Percentiles rank a stretch among this genome's conserved stretches.
phyloP scores from a whole-genome alignment of 2,888 invertebrate species.

The Tetranychus truncatus region DNA sequence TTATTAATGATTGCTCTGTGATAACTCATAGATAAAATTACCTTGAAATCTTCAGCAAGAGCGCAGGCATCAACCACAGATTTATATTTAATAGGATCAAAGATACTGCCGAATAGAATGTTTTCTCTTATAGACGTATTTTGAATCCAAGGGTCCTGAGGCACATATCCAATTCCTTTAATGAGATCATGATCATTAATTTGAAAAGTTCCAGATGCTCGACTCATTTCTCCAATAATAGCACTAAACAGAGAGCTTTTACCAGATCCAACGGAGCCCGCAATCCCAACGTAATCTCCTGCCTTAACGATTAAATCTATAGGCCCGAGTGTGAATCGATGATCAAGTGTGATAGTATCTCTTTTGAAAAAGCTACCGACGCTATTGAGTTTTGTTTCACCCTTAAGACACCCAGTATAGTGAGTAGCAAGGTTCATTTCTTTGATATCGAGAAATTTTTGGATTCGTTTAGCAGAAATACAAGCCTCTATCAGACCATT shows the following conservation, averaged over 20 bases:
- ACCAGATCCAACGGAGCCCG: conserved; percentile 68
- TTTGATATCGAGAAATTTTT: conserved; percentile 43
- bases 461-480: conserved; percentile 75
- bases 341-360: not conserved
- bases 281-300: conserved; percentile 50
- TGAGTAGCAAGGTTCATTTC: conserved; percentile 12
- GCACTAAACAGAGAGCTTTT: conserved; percentile 70
- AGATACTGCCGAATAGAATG: conserved; percentile 72
- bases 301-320: conserved; percentile 21
- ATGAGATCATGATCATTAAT: conserved; percentile 18
- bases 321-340: conserved; percentile 23
- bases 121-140: conserved; percentile 76
- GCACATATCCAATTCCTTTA: conserved; percentile 60
- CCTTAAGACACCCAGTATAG: conserved; percentile 11
- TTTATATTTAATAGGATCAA: conserved; percentile 55
- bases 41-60: conserved; percentile 47
- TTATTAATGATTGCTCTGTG: not conserved
- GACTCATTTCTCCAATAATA: conserved; percentile 62
- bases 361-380: conserved; percentile 11
- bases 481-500: conserved; percentile 89
- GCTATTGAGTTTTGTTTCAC: conserved; percentile 14
- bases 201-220: conserved; percentile 30
- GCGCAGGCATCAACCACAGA: conserved; percentile 65
- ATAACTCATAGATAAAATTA: conserved; percentile 24
- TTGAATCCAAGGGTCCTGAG: conserved; percentile 81